These are phyloP conservation scores for Oryzias javanicus DNA, from an alignment of 2,113 vertebrate species.

Conservation along the genomic window DNA sequence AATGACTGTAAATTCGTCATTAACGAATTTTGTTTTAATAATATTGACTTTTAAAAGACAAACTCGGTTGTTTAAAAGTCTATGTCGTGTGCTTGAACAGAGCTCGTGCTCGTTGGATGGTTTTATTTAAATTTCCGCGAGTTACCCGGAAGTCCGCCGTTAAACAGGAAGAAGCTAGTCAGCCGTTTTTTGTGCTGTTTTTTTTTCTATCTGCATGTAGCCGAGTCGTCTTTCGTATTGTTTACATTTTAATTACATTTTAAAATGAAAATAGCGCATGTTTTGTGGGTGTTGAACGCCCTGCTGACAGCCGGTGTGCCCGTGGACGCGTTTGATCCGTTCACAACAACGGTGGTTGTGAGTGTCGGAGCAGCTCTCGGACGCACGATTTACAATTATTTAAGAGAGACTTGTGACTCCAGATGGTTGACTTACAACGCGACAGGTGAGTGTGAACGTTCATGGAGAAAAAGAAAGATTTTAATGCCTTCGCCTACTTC, in stretches of 20 bases:
- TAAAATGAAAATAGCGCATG: conserved; percentile 56
- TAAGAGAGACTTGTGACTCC: conserved; percentile 60
- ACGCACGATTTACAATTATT: conserved; percentile 59
- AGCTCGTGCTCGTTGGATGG: not conserved
- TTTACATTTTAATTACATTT: not conserved
- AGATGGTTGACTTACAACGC: conserved; percentile 71
- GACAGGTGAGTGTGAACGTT: conserved; percentile 59
- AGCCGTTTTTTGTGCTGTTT: not conserved
- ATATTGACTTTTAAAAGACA: too few relatives aligned
- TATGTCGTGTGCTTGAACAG: not conserved
- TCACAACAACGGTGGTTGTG: conserved; percentile 51
- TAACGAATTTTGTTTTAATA: too few relatives aligned
- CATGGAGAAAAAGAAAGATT: not conserved
- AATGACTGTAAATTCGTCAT: too few relatives aligned
- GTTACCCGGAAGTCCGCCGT: conserved; percentile 41
- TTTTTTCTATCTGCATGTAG: not conserved
- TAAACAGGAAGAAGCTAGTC: conserved; percentile 1
- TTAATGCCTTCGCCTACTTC: not conserved
- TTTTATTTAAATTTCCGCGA: conserved; percentile 26
- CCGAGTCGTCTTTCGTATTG: not conserved
- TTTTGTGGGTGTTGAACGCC: conserved; percentile 27
- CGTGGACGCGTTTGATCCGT: conserved; percentile 65
- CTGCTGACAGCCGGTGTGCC: conserved; percentile 10
- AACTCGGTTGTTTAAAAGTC: too few relatives aligned
- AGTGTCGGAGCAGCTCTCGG: conserved; percentile 54